Conservation (phyloP, 1,140 invertebrate species). For the Melitaea cinxia region DNA sequence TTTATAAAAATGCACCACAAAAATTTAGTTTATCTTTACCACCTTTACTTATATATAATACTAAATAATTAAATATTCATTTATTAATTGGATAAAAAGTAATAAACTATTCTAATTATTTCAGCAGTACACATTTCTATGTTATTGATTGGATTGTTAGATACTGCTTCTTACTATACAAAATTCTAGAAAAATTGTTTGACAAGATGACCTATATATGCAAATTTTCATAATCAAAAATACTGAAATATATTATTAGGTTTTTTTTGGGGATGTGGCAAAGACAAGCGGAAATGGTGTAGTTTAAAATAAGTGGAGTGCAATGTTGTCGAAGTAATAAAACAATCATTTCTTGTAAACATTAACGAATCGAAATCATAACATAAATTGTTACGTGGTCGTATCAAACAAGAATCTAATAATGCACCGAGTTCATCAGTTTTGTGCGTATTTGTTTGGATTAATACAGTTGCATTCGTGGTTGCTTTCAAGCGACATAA, state of each 20-base stretch:
- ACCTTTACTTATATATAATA: too few species aligned
- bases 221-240: background rate
- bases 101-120: too few species aligned
- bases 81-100: too few species aligned
- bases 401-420: conserved; percentile 14
- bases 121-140: too few species aligned
- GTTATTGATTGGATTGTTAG: too few species aligned
- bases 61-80: too few species aligned
- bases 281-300: background rate
- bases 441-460: conserved; percentile 39
- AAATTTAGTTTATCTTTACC: too few species aligned
- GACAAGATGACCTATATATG: conserved; percentile 1
- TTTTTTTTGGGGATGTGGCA: background rate
- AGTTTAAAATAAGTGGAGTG: background rate
- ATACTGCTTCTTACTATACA: too few species aligned
- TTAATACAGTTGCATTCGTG: conserved; percentile 41
- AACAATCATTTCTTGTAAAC: conserved; percentile 11
- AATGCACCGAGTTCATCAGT: conserved; percentile 7
- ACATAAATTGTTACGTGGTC: conserved; percentile 20
- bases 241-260: background rate
- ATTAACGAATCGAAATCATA: conserved; percentile 15
- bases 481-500: conserved; percentile 46
- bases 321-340: background rate
- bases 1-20: too few species aligned
- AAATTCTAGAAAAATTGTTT: background rate